Percentiles rank a stretch among this genome's conserved stretches.
Evolutionary conservation across 92 coral and sea anemone species (phyloP).

Genomic region (Epizoanthus rinbou): DNA sequence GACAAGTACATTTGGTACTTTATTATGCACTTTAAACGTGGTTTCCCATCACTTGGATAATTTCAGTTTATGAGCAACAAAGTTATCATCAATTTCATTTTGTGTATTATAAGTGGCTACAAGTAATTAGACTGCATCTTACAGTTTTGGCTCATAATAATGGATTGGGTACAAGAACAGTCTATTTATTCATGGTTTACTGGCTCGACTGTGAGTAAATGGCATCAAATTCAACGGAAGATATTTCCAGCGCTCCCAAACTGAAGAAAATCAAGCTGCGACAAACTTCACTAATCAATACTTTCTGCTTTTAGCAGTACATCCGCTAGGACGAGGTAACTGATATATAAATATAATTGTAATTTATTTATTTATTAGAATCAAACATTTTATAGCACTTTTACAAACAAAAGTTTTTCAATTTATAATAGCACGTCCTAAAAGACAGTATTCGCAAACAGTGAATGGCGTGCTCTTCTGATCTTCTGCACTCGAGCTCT

Average conservation of each 20-base stretch:
- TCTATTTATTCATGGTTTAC: slow-evolving; percentile 9
- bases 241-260: slow-evolving; percentile 22
- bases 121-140: no score
- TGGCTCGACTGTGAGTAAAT: slow-evolving; percentile 4
- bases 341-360: not conserved
- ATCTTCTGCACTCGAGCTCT: slow-evolving; percentile 27
- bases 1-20: slow-evolving; percentile 16
- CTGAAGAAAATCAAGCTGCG: slow-evolving; percentile 21
- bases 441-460: no score
- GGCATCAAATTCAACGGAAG: slow-evolving; percentile 30
- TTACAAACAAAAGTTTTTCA: not conserved
- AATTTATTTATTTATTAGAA: slow-evolving; percentile 3
- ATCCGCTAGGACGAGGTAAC: slow-evolving; percentile 35
- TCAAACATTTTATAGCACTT: slow-evolving; percentile 15
- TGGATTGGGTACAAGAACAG: slow-evolving; percentile 17
- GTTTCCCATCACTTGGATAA: slow-evolving; percentile 21
- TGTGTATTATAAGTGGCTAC: slow-evolving; percentile 7
- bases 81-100: slow-evolving; percentile 24
- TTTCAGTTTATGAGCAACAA: slow-evolving; percentile 21
- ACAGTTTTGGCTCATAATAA: slow-evolving; percentile 13
- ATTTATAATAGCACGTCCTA: no score
- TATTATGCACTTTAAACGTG: slow-evolving; percentile 23
- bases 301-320: slow-evolving; percentile 32
- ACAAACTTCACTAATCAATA: slow-evolving; percentile 19
- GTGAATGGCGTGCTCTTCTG: slow-evolving; percentile 13